Conservation (phyloP, 2,113 vertebrate genomes). For the Sinocyclocheilus anophthalmus region DNA sequence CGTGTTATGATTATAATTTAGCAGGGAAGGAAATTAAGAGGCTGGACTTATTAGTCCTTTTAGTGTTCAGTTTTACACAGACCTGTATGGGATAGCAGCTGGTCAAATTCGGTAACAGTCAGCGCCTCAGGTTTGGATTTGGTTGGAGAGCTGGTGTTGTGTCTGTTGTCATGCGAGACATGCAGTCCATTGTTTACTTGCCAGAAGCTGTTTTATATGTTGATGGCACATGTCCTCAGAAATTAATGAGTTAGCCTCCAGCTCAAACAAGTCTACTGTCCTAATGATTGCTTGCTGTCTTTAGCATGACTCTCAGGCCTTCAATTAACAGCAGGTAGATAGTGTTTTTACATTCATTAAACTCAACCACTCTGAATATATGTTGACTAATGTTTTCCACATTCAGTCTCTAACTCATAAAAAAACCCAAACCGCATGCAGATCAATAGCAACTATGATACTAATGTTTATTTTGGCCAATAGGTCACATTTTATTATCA, state of each 20-base stretch:
- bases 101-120: background rate
- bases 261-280: slow-evolving; percentile 22
- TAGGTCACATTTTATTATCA: background rate
- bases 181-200: slow-evolving; percentile 48
- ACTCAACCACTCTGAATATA: background rate
- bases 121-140: background rate
- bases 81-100: background rate
- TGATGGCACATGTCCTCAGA: slow-evolving; percentile 45
- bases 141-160: background rate
- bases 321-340: slow-evolving; percentile 32
- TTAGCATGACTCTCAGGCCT: slow-evolving; percentile 26
- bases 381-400: background rate
- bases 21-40: background rate
- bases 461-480: background rate
- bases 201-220: slow-evolving; percentile 56
- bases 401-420: background rate
- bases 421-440: too few species aligned
- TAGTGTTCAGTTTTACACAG: background rate
- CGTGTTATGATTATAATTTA: slow-evolving; percentile 17
- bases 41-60: background rate
- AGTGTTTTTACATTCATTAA: slow-evolving; percentile 2
- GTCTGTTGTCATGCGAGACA: slow-evolving; percentile 42
- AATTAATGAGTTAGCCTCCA: slow-evolving; percentile 55
- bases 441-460: background rate
- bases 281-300: slow-evolving; percentile 57